Evolutionary conservation across 1,140 invertebrate genomes (phyloP).

Genomic region (Thaumatotibia leucotreta): DNA sequence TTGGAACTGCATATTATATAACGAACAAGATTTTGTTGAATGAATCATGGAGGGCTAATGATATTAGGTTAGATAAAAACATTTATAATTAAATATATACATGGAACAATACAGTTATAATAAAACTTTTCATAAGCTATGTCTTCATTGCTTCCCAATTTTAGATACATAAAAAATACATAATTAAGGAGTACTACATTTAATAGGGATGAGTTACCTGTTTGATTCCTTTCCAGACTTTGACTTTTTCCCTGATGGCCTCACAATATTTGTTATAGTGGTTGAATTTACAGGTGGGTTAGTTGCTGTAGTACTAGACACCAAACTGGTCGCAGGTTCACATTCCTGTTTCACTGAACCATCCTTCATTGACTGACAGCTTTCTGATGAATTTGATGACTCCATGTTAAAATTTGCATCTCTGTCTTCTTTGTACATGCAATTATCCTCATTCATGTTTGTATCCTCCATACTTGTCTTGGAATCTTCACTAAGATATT

Average conservation of each 20-base stretch:
- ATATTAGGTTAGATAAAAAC: no score
- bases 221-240: constrained; percentile 64
- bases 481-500: constrained; percentile 67
- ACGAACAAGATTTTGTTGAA: no score
- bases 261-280: constrained; percentile 43
- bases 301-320: constrained; percentile 48
- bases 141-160: no score
- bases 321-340: constrained; percentile 43
- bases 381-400: constrained; percentile 69
- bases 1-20: no score
- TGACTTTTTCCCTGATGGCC: constrained; percentile 49
- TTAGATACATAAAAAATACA: no score
- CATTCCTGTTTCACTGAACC: constrained; percentile 50
- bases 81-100: no score
- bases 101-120: no score
- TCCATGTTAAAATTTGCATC: constrained; percentile 72
- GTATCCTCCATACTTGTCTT: constrained; percentile 68
- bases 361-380: constrained; percentile 68
- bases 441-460: constrained; percentile 64
- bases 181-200: no score
- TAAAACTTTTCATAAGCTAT: no score
- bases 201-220: no score
- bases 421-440: constrained; percentile 65
- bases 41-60: no score
- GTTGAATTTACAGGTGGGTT: constrained; percentile 52